A percentile compares a stretch with the other conserved stretches of the same genome.
phyloP scores from a whole-genome alignment of 2,797 vertebrate genomes.

The Diplodus sargus region DNA sequence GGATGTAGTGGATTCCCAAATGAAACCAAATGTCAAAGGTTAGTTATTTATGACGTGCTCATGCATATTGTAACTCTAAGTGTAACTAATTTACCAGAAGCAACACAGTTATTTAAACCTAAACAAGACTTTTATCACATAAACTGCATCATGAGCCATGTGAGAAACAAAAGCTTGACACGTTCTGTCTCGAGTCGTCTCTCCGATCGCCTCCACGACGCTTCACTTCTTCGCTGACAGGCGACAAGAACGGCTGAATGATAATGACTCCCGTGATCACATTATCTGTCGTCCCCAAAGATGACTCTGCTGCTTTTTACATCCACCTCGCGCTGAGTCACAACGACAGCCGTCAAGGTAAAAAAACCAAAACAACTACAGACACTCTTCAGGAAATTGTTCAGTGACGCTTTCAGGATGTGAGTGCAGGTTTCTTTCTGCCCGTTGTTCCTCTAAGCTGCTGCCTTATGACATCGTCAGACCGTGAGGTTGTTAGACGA shows the following conservation, averaged over 20 bases:
- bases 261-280: neutral
- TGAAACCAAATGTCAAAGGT: too few species aligned
- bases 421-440: constrained; percentile 6
- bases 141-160: neutral
- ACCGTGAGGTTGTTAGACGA: constrained; percentile 16
- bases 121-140: neutral
- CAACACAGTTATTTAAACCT: too few species aligned
- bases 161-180: neutral
- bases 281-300: neutral
- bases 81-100: too few species aligned
- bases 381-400: constrained; percentile 17
- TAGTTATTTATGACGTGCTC: too few species aligned
- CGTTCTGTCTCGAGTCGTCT: neutral
- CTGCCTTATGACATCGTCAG: constrained; percentile 19
- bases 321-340: constrained; percentile 35
- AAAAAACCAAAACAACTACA: neutral
- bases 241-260: neutral
- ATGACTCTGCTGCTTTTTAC: constrained; percentile 7
- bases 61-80: too few species aligned
- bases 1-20: too few species aligned
- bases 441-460: constrained; percentile 25
- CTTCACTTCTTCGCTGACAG: neutral
- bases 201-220: neutral
- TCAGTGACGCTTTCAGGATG: neutral
- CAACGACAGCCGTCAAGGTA: neutral